phyloP scores from a whole-genome alignment of 2,797 vertebrate species.

The Myotis vivesi region DNA sequence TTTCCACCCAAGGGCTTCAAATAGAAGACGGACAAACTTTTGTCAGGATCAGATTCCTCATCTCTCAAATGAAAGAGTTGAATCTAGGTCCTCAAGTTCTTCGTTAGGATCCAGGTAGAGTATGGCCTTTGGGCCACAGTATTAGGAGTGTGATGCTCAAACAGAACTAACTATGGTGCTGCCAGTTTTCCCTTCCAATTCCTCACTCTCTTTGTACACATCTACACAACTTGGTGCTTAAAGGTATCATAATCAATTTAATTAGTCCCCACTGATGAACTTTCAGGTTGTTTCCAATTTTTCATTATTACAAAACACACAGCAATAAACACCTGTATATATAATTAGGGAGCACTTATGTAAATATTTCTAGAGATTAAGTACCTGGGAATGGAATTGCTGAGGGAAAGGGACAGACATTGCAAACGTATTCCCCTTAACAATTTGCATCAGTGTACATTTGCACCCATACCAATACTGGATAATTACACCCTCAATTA shows the following conservation, averaged over 20 bases:
- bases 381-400: neutral
- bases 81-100: neutral
- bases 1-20: neutral
- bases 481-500: neutral
- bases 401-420: neutral
- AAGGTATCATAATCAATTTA: neutral
- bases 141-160: neutral
- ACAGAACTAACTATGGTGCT: neutral
- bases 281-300: neutral
- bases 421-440: neutral
- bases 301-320: constrained; percentile 32
- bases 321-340: neutral
- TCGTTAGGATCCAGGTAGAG: neutral
- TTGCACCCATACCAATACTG: neutral
- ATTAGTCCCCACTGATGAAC: neutral
- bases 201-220: neutral
- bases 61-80: neutral
- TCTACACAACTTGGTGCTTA: neutral
- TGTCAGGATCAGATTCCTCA: neutral
- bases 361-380: constrained; percentile 37
- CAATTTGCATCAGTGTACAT: neutral
- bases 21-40: neutral
- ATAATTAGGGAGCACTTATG: neutral
- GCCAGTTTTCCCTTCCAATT: neutral
- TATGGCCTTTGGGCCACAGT: neutral